phyloP scores from a whole-genome alignment of 2,797 vertebrate genomes.

The Chrosomus eos region DNA sequence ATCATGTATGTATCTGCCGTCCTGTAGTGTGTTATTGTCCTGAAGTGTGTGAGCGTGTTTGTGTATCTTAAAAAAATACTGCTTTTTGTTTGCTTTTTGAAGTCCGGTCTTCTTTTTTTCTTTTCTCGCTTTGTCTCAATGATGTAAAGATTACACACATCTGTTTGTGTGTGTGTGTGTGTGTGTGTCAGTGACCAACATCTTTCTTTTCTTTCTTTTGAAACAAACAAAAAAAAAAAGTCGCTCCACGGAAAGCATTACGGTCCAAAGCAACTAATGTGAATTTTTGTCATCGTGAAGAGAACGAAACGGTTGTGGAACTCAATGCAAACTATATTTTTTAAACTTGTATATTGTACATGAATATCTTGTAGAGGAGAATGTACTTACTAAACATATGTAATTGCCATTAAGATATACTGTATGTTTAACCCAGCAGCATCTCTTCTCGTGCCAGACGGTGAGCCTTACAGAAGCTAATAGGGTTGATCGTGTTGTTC shows the following conservation, averaged over 20 bases:
- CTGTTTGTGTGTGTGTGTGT: conserved; percentile 49
- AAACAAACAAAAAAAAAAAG: conserved; percentile 45
- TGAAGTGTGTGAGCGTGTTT: conserved; percentile 45
- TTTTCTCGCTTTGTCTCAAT: conserved; percentile 53
- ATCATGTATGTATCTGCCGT: conserved; percentile 55
- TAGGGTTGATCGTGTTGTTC: conserved; percentile 77
- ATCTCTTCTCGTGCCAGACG: conserved; percentile 71
- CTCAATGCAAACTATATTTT: conserved; percentile 84
- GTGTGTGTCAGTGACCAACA: conserved; percentile 35
- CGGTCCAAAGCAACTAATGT: conserved; percentile 71
- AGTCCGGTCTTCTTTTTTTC: conserved; percentile 40
- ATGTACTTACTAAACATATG: conserved; percentile 84
- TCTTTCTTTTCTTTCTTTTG: conserved; percentile 64
- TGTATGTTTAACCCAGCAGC: conserved; percentile 80
- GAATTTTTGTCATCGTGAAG: conserved; percentile 76
- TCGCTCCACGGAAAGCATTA: conserved; percentile 66
- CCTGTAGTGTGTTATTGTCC: conserved; percentile 63
- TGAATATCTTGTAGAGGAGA: conserved; percentile 82
- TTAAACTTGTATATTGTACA: conserved; percentile 85
- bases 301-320: conserved; percentile 67
- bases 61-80: conserved; percentile 54
- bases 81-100: conserved; percentile 58
- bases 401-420: conserved; percentile 83
- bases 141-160: conserved; percentile 67
- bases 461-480: conserved; percentile 69